Conservation (phyloP, 53 echinoderm and acorn worm genomes). For the Echinometra lucunter region DNA sequence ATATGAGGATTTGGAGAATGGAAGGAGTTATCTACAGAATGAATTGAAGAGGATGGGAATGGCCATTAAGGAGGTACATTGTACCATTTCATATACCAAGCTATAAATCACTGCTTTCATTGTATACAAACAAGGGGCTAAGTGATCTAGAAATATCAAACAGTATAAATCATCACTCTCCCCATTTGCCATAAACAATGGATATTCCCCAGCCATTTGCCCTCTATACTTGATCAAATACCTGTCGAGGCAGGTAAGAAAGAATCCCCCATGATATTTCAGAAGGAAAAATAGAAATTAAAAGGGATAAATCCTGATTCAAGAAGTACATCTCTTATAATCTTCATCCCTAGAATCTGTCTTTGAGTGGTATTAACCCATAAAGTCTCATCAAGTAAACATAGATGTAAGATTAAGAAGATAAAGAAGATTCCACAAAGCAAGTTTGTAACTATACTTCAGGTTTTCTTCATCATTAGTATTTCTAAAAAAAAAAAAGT, state of each 20-base stretch:
- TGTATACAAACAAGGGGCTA: conserved; percentile 65
- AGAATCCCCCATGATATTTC: background rate
- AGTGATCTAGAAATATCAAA: conserved; percentile 60
- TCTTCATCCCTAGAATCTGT: background rate
- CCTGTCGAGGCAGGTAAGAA: background rate
- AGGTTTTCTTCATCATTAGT: background rate
- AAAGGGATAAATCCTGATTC: background rate
- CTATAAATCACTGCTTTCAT: conserved; percentile 63
- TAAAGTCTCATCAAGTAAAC: background rate
- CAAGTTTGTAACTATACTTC: background rate
- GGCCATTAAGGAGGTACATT: conserved; percentile 52
- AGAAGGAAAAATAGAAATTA: background rate
- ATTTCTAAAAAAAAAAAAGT: background rate
- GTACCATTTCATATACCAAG: conserved; percentile 22
- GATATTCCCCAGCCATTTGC: background rate
- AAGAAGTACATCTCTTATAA: background rate
- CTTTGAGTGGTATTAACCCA: background rate
- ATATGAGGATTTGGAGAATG: conserved; percentile 26
- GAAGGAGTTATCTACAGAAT: background rate
- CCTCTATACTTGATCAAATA: background rate
- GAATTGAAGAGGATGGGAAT: conserved; percentile 38
- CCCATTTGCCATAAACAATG: conserved; percentile 49
- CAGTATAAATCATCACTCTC: conserved; percentile 54
- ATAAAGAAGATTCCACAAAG: background rate
- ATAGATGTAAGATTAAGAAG: background rate